Base-by-base conservation (phyloP, 2,113 vertebrate species). In the Gambusia affinis region DNA sequence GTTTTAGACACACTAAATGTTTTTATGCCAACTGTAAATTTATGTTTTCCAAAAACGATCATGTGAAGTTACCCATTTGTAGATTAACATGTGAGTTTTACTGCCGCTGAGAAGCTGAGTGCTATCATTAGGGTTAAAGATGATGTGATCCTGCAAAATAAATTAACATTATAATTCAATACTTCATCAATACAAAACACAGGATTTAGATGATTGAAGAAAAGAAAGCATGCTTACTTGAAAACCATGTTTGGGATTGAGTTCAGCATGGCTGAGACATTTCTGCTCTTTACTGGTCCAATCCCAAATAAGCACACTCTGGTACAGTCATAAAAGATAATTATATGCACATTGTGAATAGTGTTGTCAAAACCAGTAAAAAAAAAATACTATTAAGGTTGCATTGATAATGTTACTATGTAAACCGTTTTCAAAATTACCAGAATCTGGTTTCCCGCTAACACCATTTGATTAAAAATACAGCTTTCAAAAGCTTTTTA, bases 21-120 rank as follows among this genome's bases (percentile, higher is more conserved):
- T 37, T 42, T 42, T 15, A 42, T 47, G 17, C 17, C 44, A 19
- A 2, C 44, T 19, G 14, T 19, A 1, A 5, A 44, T 44, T 44
- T 17, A 44, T 44, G 12, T 44, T 44, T 44, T 61, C 29, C 27
- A 28, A 27, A 60, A 60, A 27, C 28, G 27, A 60, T 28, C 27
- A 27, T 47, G 7, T 30, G 67, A 61, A 94, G 95, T 95, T 92
- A 97, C 98, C 92, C 91, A 96, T n/a, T 64, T 83, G 79, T 97
- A 97, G 92, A 96, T 96, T 64, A 98, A 76, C 61, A 95, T 89
- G 51, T 92, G 94, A 17, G 81, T 96, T 81, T 88, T 79, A 81
- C 96, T 98, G 87, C 94, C 97, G 92, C 96, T 98, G 82, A 99
- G 85, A 99, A 27, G 79, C 64, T 98, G 96, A 4, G 73, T 86